These are phyloP conservation scores for Scaptomyza polygonia DNA, from an alignment of 2,888 invertebrate genomes.

Conservation along the genomic window DNA sequence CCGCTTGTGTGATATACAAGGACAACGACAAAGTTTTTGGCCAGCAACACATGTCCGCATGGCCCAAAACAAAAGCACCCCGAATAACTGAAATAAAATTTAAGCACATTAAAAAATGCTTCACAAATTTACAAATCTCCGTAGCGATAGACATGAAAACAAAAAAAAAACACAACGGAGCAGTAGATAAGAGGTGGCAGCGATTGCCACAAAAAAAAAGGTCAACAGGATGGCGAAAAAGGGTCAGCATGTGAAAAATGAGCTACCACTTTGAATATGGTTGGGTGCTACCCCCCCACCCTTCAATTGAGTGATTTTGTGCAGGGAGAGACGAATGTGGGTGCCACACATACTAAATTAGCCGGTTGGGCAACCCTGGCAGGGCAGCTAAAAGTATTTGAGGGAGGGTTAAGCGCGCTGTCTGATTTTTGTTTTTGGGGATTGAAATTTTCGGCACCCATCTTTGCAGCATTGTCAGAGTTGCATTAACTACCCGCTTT, in stretches of 20 bases:
- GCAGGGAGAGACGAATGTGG: neutral
- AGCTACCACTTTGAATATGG: slow-evolving; percentile 63
- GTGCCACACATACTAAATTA: slow-evolving; percentile 64
- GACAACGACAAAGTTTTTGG: slow-evolving; percentile 67
- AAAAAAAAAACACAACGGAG: slow-evolving; percentile 1
- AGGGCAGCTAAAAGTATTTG: too few species aligned
- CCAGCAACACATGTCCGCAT: slow-evolving; percentile 65
- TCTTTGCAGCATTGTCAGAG: slow-evolving; percentile 27
- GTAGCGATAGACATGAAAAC: slow-evolving; percentile 35
- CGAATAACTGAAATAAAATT: slow-evolving; percentile 67
- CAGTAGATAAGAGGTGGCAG: neutral
- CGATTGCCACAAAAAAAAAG: slow-evolving; percentile 57
- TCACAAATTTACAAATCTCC: slow-evolving; percentile 78
- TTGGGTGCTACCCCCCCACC: slow-evolving; percentile 7
- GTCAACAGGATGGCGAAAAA: slow-evolving; percentile 57
- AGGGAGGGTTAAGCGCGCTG: slow-evolving; percentile 38
- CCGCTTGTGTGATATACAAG: slow-evolving; percentile 77
- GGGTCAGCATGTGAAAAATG: slow-evolving; percentile 68
- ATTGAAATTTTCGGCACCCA: slow-evolving; percentile 39
- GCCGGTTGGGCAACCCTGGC: slow-evolving; percentile 35
- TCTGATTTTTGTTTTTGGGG: slow-evolving; percentile 35
- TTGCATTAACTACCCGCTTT: slow-evolving; percentile 27
- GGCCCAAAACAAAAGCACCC: slow-evolving; percentile 28
- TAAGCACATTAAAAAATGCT: slow-evolving; percentile 79
- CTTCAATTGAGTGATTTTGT: slow-evolving; percentile 18